Evolutionary conservation across 2,888 invertebrate species (phyloP).

Genomic region (Ectemnius lituratus): DNA sequence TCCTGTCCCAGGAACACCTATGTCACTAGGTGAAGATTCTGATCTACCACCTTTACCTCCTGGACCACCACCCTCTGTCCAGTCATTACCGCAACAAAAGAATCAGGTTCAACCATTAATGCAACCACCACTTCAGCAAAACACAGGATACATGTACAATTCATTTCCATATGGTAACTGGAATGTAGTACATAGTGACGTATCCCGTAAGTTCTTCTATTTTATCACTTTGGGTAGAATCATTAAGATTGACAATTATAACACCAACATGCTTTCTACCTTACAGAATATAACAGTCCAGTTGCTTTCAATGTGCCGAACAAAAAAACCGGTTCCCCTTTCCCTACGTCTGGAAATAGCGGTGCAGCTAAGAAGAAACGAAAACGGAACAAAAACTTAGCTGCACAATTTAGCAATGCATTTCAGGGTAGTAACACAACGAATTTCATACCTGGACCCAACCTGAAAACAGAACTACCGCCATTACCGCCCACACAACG

Average conservation of each 20-base stretch:
- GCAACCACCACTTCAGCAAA: slow-evolving; percentile 64
- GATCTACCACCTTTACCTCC: slow-evolving; percentile 81
- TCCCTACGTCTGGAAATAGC: slow-evolving; percentile 74
- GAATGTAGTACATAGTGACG: slow-evolving; percentile 70
- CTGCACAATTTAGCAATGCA: slow-evolving; percentile 76
- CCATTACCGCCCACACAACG: slow-evolving; percentile 79
- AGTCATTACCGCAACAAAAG: slow-evolving; percentile 64
- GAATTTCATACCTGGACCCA: slow-evolving; percentile 61
- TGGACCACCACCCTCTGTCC: slow-evolving; percentile 79
- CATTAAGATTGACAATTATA: background rate
- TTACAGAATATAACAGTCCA: slow-evolving; percentile 71
- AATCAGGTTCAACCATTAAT: slow-evolving; percentile 59
- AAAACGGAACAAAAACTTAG: slow-evolving; percentile 83
- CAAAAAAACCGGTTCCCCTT: slow-evolving; percentile 74
- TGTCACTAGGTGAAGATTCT: slow-evolving; percentile 78
- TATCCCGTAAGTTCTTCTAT: slow-evolving; percentile 65
- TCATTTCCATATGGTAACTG: slow-evolving; percentile 69
- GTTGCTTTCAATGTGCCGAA: slow-evolving; percentile 76
- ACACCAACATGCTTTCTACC: background rate
- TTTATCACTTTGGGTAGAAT: background rate
- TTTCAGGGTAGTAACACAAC: slow-evolving; percentile 70
- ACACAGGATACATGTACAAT: slow-evolving; percentile 68
- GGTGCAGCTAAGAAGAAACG: slow-evolving; percentile 87
- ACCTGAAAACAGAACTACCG: slow-evolving; percentile 75
- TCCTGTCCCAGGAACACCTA: slow-evolving; percentile 78